Conservation (phyloP, 2,113 vertebrate species). For the Saiga tatarica region DNA sequence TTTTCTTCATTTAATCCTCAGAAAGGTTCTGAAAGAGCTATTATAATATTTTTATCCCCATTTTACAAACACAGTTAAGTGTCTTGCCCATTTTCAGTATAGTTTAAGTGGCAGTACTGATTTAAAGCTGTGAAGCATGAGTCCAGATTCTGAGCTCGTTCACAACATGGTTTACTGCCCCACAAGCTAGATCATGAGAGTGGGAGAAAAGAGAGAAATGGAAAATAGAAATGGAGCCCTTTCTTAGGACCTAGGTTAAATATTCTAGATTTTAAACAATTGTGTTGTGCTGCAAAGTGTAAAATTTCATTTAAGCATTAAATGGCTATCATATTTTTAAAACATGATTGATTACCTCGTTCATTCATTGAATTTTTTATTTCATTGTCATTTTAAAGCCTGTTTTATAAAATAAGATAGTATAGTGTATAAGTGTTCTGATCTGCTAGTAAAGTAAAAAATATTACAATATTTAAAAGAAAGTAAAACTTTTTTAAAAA, state of each 20-base stretch:
- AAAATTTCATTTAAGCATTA: neutral
- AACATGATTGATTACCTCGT: neutral
- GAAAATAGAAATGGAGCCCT: neutral
- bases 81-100: neutral
- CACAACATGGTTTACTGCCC: neutral
- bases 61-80: neutral
- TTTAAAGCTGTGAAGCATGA: neutral
- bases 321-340: neutral
- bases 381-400: conserved; percentile 28
- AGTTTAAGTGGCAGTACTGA: neutral
- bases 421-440: neutral
- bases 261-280: neutral
- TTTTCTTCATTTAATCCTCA: neutral
- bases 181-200: neutral
- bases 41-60: neutral
- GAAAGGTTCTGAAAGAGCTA: neutral
- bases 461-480: conserved; percentile 9
- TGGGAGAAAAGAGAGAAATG: neutral
- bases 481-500: neutral
- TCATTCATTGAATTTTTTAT: conserved; percentile 41
- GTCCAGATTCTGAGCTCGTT: neutral
- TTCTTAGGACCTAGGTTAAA: neutral
- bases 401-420: conserved; percentile 24
- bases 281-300: neutral
- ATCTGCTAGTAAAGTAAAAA: conserved; percentile 23